Conservation (phyloP, 2,113 vertebrate species). For the Brachirus orientalis region DNA sequence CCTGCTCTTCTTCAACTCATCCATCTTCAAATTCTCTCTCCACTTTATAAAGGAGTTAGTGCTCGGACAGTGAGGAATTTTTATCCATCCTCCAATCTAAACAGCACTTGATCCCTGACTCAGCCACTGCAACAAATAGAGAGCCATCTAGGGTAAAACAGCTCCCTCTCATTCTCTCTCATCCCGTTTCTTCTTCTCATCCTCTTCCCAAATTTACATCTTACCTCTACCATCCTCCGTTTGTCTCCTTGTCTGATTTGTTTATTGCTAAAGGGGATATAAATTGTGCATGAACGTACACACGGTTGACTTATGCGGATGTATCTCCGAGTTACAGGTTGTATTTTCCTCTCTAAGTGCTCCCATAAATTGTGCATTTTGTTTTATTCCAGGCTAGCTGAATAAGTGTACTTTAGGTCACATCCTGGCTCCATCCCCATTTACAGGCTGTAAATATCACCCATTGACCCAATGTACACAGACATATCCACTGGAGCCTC, state of each 20-base stretch:
- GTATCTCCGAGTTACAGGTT: constrained; percentile 67
- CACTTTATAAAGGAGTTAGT: constrained; percentile 52
- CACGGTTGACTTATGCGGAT: constrained; percentile 66
- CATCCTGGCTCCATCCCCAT: not conserved
- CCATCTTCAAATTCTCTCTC: constrained; percentile 31
- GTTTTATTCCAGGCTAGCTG: constrained; percentile 58
- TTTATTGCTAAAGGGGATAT: constrained; percentile 75
- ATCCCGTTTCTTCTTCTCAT: constrained; percentile 1
- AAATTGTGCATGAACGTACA: constrained; percentile 65
- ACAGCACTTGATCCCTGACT: constrained; percentile 70
- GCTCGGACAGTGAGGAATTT: constrained; percentile 64
- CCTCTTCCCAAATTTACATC: constrained; percentile 7
- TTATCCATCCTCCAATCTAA: constrained; percentile 68
- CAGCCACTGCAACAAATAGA: constrained; percentile 42
- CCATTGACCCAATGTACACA: constrained; percentile 35
- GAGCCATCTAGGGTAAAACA: constrained; percentile 79
- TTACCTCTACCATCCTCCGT: not conserved
- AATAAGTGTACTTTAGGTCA: constrained; percentile 16
- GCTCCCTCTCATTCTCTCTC: constrained; percentile 28
- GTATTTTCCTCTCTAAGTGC: constrained; percentile 73
- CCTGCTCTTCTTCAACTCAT: constrained; percentile 5
- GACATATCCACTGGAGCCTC: constrained; percentile 20
- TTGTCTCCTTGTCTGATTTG: constrained; percentile 59
- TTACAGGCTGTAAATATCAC: constrained; percentile 42
- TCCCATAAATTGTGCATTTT: constrained; percentile 71